Evolutionary conservation across 2,113 vertebrate species (phyloP).

Genomic region (Toxotes chatareus): DNA sequence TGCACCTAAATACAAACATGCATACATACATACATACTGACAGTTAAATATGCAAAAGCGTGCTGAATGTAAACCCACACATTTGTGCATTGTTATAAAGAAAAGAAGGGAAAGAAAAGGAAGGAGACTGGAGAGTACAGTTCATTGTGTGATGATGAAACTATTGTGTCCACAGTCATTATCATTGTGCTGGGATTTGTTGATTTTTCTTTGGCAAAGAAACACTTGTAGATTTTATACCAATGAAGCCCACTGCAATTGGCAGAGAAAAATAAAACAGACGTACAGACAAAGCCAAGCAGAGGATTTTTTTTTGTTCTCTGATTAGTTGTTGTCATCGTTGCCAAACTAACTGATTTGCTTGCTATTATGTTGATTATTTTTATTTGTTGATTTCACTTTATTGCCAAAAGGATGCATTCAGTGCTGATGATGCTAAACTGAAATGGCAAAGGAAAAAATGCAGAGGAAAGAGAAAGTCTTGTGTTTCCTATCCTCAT

Average conservation of each 20-base stretch:
- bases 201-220: conserved; percentile 29
- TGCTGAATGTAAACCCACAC: background rate
- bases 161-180: background rate
- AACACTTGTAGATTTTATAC: conserved; percentile 12
- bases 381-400: conserved; percentile 26
- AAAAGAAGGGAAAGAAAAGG: background rate
- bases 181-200: conserved; percentile 26
- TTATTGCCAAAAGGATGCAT: background rate
- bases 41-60: too few species aligned
- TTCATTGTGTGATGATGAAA: conserved; percentile 6
- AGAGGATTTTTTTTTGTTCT: conserved; percentile 19
- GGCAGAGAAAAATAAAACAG: background rate
- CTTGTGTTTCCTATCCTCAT: background rate
- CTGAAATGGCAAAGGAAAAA: background rate
- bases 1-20: too few species aligned
- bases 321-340: conserved; percentile 33
- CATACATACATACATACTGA: too few species aligned
- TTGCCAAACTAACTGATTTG: conserved; percentile 15
- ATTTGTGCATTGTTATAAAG: background rate
- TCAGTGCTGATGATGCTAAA: background rate
- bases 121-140: background rate
- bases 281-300: background rate
- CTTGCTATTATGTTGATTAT: conserved; percentile 27
- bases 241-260: conserved; percentile 7
- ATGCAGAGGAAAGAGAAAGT: background rate